Evolutionary conservation across 92 coral and sea anemone species (phyloP).

Genomic region (Nematostella vectensis): DNA sequence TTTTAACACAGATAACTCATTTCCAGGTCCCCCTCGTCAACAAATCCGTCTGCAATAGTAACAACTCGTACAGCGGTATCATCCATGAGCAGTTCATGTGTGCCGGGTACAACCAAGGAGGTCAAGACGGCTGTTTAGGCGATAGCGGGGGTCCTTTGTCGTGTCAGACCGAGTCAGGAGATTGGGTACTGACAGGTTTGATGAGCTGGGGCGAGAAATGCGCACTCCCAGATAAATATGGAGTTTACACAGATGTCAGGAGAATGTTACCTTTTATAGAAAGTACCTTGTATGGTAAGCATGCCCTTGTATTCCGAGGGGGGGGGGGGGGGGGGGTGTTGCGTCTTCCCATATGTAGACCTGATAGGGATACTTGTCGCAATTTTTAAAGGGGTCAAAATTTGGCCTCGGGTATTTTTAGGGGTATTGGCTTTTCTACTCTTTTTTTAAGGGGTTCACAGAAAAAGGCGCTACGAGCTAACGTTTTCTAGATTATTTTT

Average conservation of each 20-base stretch:
- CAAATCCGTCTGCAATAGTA: constrained; percentile 59
- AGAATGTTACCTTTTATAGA: constrained; percentile 72
- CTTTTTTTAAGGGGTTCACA: too few species aligned
- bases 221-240: constrained; percentile 77
- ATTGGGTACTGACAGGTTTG: constrained; percentile 78
- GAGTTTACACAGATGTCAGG: constrained; percentile 79
- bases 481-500: too few species aligned
- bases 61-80: constrained; percentile 60
- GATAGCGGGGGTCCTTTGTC: constrained; percentile 97
- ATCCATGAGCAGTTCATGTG: constrained; percentile 68
- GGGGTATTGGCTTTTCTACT: too few species aligned
- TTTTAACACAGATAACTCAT: too few species aligned
- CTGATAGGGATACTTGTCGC: too few species aligned
- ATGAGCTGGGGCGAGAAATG: constrained; percentile 91
- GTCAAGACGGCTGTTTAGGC: constrained; percentile 77
- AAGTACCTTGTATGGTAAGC: constrained; percentile 70
- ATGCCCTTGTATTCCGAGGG: too few species aligned
- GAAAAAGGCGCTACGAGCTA: too few species aligned
- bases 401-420: too few species aligned
- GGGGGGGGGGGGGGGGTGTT: not conserved
- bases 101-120: constrained; percentile 85
- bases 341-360: not conserved
- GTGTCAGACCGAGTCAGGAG: constrained; percentile 68
- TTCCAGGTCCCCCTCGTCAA: constrained; percentile 74
- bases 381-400: too few species aligned